A percentile compares a stretch with the other conserved stretches of the same genome.
Evolutionary conservation across 2,888 invertebrate genomes (phyloP).

Genomic region (Tipula vernalis): DNA sequence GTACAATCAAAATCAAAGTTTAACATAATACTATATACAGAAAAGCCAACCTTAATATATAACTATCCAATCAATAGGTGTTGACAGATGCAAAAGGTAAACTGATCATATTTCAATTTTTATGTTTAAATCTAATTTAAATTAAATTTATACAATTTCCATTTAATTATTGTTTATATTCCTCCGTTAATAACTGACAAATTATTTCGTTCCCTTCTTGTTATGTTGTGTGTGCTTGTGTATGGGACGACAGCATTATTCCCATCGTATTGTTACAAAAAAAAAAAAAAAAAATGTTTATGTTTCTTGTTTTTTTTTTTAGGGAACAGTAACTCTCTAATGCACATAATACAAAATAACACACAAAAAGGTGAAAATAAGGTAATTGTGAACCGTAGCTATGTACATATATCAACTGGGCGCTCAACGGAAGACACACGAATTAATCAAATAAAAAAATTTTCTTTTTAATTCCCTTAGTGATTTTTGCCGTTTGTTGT

Average conservation of each 20-base stretch:
- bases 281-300: not conserved
- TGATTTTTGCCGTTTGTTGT: not conserved
- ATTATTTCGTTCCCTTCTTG: not conserved
- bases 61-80: not conserved
- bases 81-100: not conserved
- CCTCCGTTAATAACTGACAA: not conserved
- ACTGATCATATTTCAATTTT: not conserved
- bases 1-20: not conserved
- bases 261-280: not conserved
- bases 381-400: not conserved
- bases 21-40: not conserved
- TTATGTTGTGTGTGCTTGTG: not conserved
- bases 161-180: not conserved
- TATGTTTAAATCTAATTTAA: not conserved
- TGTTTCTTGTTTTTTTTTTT: not conserved
- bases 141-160: not conserved
- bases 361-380: not conserved
- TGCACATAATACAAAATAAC: not conserved
- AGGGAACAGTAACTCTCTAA: not conserved
- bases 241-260: not conserved
- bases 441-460: not conserved
- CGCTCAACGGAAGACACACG: constrained; percentile 4
- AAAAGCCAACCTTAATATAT: not conserved
- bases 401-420: not conserved
- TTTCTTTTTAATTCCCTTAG: not conserved